These are phyloP conservation scores for Corythoichthys intestinalis DNA, from an alignment of 2,113 vertebrate species.

Conservation along the genomic window DNA sequence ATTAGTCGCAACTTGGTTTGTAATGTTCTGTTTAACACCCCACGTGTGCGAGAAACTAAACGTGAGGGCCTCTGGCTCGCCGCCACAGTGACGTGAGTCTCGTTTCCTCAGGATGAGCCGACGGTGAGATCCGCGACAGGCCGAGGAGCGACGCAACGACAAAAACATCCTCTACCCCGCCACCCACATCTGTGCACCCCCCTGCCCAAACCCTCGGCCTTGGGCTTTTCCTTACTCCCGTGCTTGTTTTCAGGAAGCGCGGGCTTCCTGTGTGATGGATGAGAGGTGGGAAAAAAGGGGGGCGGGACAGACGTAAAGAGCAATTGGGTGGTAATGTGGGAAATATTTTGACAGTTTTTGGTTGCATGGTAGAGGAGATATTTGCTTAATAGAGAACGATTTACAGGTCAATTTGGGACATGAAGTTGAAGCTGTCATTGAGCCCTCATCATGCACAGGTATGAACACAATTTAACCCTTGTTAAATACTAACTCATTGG, in stretches of 20 bases:
- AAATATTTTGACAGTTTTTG: background rate
- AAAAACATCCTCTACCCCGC: constrained; percentile 75
- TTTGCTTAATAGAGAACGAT: constrained; percentile 4
- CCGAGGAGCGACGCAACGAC: constrained; percentile 53
- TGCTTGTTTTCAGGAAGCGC: constrained; percentile 59
- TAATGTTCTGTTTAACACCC: constrained; percentile 9
- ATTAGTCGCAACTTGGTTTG: background rate
- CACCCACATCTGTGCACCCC: constrained; percentile 37
- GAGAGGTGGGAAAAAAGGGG: constrained; percentile 49
- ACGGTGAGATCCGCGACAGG: constrained; percentile 49
- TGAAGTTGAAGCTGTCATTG: background rate
- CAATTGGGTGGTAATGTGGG: constrained; percentile 28
- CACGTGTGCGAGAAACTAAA: background rate
- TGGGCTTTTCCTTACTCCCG: constrained; percentile 54
- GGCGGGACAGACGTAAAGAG: constrained; percentile 43
- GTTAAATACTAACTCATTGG: background rate
- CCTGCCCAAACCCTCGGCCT: constrained; percentile 44
- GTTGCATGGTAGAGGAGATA: constrained; percentile 9
- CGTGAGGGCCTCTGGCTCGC: constrained; percentile 34
- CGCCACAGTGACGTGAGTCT: constrained; percentile 57
- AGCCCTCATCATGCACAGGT: background rate
- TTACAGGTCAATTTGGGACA: background rate
- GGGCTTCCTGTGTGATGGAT: constrained; percentile 63
- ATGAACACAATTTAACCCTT: background rate
- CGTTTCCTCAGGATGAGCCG: constrained; percentile 75